Evolutionary conservation across 2,113 vertebrate species (phyloP).

Genomic region (Cygnus buccinator): DNA sequence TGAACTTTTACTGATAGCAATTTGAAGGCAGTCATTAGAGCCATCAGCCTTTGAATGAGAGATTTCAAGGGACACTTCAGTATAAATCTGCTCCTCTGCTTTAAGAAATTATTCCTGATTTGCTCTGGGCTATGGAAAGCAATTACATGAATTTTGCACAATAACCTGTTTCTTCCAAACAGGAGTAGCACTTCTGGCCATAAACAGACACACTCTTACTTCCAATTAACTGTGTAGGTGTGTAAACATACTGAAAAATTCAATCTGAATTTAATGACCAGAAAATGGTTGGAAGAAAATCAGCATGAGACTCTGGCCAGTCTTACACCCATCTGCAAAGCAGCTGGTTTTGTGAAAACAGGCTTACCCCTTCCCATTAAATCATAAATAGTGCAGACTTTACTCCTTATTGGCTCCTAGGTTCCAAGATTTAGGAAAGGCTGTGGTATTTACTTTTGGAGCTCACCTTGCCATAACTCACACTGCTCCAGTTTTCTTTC

Average conservation of each 20-base stretch:
- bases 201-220: background rate
- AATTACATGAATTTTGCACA: conserved; percentile 50
- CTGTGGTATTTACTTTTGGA: background rate
- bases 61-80: conserved; percentile 62
- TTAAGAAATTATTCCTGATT: conserved; percentile 39
- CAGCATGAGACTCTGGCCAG: background rate
- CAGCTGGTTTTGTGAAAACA: conserved; percentile 3
- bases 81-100: conserved; percentile 38
- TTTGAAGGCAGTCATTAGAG: conserved; percentile 53
- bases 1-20: conserved; percentile 30
- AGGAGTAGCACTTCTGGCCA: background rate
- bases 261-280: background rate
- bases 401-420: background rate
- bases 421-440: background rate
- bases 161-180: conserved; percentile 29
- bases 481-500: background rate
- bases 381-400: background rate
- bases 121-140: conserved; percentile 42
- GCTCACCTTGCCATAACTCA: background rate
- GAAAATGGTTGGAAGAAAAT: background rate
- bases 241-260: conserved; percentile 8
- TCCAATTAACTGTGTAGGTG: conserved; percentile 1
- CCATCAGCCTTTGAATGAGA: conserved; percentile 52
- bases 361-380: background rate
- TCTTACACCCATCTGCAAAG: background rate